Conservation (phyloP, 1,140 invertebrate species). For the Drosophila fuyamai region DNA sequence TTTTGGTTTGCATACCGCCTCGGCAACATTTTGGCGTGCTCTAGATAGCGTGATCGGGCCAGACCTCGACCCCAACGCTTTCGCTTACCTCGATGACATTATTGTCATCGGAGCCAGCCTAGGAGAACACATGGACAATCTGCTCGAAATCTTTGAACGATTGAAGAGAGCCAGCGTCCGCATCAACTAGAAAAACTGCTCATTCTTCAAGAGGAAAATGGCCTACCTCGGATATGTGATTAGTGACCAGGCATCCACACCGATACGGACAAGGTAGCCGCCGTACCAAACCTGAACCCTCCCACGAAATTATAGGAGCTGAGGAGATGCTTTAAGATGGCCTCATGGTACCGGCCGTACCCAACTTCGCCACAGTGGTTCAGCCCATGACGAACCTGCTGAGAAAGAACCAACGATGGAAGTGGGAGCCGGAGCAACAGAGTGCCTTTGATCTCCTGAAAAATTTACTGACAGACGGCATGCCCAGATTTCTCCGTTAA, state of each 20-base stretch:
- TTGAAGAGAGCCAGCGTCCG: too few species aligned
- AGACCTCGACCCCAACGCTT: too few species aligned
- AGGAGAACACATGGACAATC: background rate
- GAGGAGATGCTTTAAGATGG: too few species aligned
- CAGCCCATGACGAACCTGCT: conserved; percentile 14
- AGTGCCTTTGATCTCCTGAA: too few species aligned
- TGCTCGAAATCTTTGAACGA: too few species aligned
- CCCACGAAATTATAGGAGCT: background rate
- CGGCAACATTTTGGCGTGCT: background rate
- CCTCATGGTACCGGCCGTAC: conserved; percentile 29
- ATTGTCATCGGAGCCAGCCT: conserved; percentile 16
- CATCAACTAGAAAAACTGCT: background rate
- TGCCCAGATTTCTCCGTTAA: too few species aligned
- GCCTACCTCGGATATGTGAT: conserved; percentile 10
- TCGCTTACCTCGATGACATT: conserved; percentile 16
- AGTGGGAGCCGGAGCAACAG: too few species aligned
- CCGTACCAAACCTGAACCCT: conserved; percentile 9
- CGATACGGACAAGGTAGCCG: background rate
- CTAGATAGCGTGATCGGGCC: too few species aligned
- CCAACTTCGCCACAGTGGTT: conserved; percentile 9
- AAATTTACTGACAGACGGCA: too few species aligned
- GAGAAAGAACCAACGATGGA: background rate
- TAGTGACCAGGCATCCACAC: background rate
- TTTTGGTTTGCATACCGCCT: conserved; percentile 11
- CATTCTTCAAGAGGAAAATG: background rate